phyloP scores from a whole-genome alignment of 2,797 vertebrate genomes.

The Arrhamphus sclerolepis region DNA sequence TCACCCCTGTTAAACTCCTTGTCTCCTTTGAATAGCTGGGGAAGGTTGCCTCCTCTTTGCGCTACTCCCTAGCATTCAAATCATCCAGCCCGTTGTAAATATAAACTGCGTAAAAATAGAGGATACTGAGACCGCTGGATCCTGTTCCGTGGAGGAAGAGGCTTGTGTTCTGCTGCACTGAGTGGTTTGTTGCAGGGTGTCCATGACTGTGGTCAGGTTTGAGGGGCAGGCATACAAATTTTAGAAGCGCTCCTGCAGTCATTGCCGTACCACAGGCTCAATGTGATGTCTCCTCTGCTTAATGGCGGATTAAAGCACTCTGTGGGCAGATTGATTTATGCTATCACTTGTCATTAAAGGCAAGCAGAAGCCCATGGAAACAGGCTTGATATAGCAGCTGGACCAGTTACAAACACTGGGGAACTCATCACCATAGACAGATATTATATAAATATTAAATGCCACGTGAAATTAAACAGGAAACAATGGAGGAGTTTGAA shows the following conservation, averaged over 20 bases:
- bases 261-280: constrained; percentile 50
- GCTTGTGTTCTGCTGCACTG: constrained; percentile 71
- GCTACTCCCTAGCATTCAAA: constrained; percentile 74
- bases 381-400: constrained; percentile 78
- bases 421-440: constrained; percentile 52
- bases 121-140: constrained; percentile 80
- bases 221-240: constrained; percentile 50
- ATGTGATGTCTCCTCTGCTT: constrained; percentile 69
- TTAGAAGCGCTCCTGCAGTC: constrained; percentile 63
- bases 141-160: constrained; percentile 69
- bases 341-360: constrained; percentile 60
- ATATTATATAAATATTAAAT: constrained; percentile 61
- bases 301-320: constrained; percentile 73
- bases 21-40: constrained; percentile 64
- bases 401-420: constrained; percentile 62
- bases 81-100: constrained; percentile 79
- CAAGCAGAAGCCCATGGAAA: constrained; percentile 70
- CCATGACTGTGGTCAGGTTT: constrained; percentile 72
- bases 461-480: constrained; percentile 44
- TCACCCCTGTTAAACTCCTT: constrained; percentile 56
- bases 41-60: constrained; percentile 62
- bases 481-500: constrained; percentile 2
- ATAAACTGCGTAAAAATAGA: constrained; percentile 83
- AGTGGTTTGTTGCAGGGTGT: constrained; percentile 59
- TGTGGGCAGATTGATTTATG: constrained; percentile 62